Evolutionary conservation across 2,888 invertebrate genomes (phyloP).

Genomic region (Coelopa pilipes): DNA sequence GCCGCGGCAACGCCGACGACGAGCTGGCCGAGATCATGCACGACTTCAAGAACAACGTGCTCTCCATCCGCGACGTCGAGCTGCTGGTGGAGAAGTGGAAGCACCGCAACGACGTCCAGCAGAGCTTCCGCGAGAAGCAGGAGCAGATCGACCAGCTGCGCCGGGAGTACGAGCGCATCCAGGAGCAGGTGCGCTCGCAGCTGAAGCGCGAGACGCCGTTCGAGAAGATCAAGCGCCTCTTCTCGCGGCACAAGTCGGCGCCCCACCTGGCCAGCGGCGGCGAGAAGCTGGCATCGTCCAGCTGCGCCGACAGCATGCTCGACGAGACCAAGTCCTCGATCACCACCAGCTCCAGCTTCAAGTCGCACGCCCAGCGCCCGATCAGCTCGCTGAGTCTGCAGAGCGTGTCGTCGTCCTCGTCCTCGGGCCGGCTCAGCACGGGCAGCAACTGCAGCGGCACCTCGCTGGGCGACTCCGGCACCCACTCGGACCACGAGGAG

Average conservation of each 20-base stretch:
- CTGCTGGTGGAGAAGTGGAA: slow-evolving; percentile 87
- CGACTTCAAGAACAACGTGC: slow-evolving; percentile 89
- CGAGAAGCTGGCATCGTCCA: slow-evolving; percentile 50
- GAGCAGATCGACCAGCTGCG: slow-evolving; percentile 84
- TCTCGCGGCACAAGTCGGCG: slow-evolving; percentile 73
- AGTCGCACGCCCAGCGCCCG: slow-evolving; percentile 69
- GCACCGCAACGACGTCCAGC: slow-evolving; percentile 86
- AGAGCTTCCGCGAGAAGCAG: slow-evolving; percentile 85
- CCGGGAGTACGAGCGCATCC: slow-evolving; percentile 84
- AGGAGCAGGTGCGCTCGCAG: slow-evolving; percentile 79
- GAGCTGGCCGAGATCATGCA: slow-evolving; percentile 88
- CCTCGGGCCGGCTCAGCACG: slow-evolving; percentile 84
- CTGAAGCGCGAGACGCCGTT: slow-evolving; percentile 84
- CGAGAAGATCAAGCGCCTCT: slow-evolving; percentile 80
- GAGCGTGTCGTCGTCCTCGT: slow-evolving; percentile 77
- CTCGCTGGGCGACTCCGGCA: slow-evolving; percentile 85
- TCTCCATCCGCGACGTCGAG: slow-evolving; percentile 86
- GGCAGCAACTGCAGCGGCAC: slow-evolving; percentile 79
- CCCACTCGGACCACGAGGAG: slow-evolving; percentile 86
- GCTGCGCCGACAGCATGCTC: slow-evolving; percentile 54
- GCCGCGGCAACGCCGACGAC: slow-evolving; percentile 70
- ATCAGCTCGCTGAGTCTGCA: slow-evolving; percentile 77
- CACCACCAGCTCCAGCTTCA: slow-evolving; percentile 60
- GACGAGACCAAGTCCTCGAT: slow-evolving; percentile 66
- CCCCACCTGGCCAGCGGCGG: slow-evolving; percentile 47